phyloP scores from a whole-genome alignment of 1,140 invertebrate species.

The Globodera rostochiensis region DNA sequence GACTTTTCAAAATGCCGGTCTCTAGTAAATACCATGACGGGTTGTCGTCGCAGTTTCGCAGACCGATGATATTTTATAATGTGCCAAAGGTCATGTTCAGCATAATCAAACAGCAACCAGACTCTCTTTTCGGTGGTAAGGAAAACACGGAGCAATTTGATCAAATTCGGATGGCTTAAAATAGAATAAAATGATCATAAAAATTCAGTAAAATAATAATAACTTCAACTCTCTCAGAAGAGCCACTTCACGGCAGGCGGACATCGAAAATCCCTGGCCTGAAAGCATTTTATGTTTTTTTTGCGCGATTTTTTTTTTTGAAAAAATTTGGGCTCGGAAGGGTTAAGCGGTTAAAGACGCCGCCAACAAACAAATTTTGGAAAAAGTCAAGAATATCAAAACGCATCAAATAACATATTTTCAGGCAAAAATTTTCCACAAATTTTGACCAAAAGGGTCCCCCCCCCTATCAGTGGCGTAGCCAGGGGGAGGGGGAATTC shows the following conservation, averaged over 20 bases:
- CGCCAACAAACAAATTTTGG: too few species aligned
- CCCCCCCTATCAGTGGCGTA: too few species aligned
- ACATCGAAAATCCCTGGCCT: slow-evolving; percentile 87
- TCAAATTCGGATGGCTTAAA: slow-evolving; percentile 62
- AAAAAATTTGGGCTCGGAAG: too few species aligned
- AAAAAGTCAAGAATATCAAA: slow-evolving; percentile 1
- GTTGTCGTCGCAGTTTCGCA: slow-evolving; percentile 96
- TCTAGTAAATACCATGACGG: slow-evolving; percentile 65
- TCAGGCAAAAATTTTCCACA: too few species aligned
- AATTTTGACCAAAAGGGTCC: too few species aligned
- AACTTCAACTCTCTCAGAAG: slow-evolving; percentile 97
- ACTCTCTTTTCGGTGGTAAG: slow-evolving; percentile 78
- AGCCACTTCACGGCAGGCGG: slow-evolving; percentile 97
- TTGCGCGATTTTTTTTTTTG: too few species aligned
- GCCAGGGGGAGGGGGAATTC: too few species aligned
- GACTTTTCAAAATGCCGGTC: too few species aligned
- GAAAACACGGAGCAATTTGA: slow-evolving; percentile 85
- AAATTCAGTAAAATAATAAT: slow-evolving; percentile 13
- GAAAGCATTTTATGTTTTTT: too few species aligned
- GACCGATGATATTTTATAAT: slow-evolving; percentile 99
- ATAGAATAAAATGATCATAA: slow-evolving; percentile 4
- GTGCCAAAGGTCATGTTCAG: slow-evolving; percentile 99
- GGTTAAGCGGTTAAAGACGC: too few species aligned
- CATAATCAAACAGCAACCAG: slow-evolving; percentile 97
- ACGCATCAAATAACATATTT: neutral